Evolutionary conservation across 2,888 invertebrate genomes (phyloP).

Genomic region (Heteropelma amictum): DNA sequence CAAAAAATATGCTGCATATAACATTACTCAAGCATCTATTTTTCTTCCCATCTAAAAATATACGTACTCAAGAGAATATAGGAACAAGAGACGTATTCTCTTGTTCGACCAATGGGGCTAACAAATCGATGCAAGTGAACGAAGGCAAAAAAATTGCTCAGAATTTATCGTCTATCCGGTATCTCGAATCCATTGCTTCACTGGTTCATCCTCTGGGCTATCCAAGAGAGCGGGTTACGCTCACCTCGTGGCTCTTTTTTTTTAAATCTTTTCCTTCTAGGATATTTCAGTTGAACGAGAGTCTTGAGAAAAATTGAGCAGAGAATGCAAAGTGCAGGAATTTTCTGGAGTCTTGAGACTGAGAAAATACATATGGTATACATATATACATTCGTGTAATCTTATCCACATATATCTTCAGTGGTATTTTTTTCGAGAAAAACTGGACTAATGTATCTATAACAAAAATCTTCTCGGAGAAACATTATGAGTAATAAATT

Average conservation of each 20-base stretch:
- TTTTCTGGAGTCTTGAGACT: slow-evolving; percentile 12
- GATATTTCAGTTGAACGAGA: slow-evolving; percentile 19
- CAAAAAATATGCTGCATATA: too few species aligned
- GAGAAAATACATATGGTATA: too few species aligned
- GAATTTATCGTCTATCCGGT: slow-evolving; percentile 26
- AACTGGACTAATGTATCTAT: background rate
- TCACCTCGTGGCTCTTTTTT: slow-evolving; percentile 7
- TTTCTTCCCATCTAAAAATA: slow-evolving; percentile 19
- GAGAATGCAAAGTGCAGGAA: slow-evolving; percentile 7
- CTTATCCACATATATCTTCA: slow-evolving; percentile 40
- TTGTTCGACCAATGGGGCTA: slow-evolving; percentile 15
- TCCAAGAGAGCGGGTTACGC: slow-evolving; percentile 20
- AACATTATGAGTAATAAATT: slow-evolving; percentile 14
- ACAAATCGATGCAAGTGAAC: slow-evolving; percentile 29
- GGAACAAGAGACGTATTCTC: slow-evolving; percentile 36
- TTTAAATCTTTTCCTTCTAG: slow-evolving; percentile 1
- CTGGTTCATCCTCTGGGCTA: background rate
- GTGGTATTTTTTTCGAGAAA: background rate
- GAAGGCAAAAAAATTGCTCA: slow-evolving; percentile 17
- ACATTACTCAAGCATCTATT: background rate
- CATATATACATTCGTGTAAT: background rate
- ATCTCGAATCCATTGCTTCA: slow-evolving; percentile 27
- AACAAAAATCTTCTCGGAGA: background rate
- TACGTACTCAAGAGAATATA: too few species aligned
- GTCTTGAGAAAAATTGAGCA: slow-evolving; percentile 35